Conservation (phyloP, 53 echinoderm and acorn worm genomes). For the Hippasteria phrygiana region DNA sequence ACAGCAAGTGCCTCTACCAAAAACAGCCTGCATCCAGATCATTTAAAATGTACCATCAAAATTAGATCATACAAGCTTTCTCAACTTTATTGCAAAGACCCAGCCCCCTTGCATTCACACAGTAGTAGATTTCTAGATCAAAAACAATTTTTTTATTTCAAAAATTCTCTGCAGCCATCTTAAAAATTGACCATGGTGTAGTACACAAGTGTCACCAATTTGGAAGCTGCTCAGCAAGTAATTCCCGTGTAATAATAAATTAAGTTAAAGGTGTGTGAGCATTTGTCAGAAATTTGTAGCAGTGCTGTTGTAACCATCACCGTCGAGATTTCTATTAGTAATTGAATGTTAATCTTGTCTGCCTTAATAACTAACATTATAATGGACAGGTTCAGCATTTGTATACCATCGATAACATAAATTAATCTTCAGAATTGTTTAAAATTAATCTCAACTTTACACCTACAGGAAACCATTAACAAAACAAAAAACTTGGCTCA, state of each 20-base stretch:
- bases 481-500: too few relatives aligned
- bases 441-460: slow-evolving; percentile 6
- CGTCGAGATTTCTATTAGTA: background rate
- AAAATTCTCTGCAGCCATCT: background rate
- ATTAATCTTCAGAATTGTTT: background rate
- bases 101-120: background rate
- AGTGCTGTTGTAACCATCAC: background rate
- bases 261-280: background rate
- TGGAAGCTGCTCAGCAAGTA: background rate
- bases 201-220: background rate
- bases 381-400: slow-evolving; percentile 14
- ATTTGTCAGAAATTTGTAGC: background rate
- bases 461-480: too few relatives aligned
- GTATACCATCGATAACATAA: background rate
- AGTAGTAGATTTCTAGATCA: background rate
- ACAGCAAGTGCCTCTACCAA: background rate
- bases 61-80: too few relatives aligned
- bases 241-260: background rate
- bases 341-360: background rate
- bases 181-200: too few relatives aligned
- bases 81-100: too few relatives aligned
- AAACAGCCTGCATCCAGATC: background rate
- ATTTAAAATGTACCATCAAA: background rate
- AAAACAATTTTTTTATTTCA: background rate
- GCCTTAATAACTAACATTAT: slow-evolving; percentile 14